A percentile compares a stretch with the other conserved stretches of the same genome.
Evolutionary conservation across 2,888 invertebrate genomes (phyloP).

Genomic region (Cheilosia scutellata): DNA sequence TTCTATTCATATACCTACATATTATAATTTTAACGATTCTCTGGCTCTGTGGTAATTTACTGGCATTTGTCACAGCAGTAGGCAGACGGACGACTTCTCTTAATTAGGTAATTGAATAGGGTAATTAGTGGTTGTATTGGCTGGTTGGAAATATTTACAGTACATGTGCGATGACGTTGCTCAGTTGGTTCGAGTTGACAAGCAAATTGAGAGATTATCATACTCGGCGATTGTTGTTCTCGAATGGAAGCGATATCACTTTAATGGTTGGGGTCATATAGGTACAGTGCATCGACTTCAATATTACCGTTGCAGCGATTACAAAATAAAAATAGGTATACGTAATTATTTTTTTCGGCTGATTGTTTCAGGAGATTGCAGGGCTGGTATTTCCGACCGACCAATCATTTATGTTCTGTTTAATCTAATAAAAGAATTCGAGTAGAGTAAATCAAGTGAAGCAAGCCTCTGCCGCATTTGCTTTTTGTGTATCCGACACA

Average conservation of each 20-base stretch:
- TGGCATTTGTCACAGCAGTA: slow-evolving; percentile 27
- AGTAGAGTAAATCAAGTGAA: neutral
- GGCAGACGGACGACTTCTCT: slow-evolving; percentile 31
- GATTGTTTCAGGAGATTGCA: neutral
- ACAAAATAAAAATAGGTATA: slow-evolving; percentile 29
- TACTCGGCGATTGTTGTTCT: slow-evolving; percentile 5
- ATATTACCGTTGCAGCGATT: slow-evolving; percentile 41
- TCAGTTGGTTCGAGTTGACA: slow-evolving; percentile 13
- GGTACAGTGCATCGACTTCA: slow-evolving; percentile 47
- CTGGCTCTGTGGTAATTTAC: slow-evolving; percentile 36
- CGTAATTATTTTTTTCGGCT: slow-evolving; percentile 12
- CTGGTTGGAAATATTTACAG: neutral
- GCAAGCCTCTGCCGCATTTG: neutral
- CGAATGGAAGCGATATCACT: slow-evolving; percentile 27
- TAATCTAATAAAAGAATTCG: neutral
- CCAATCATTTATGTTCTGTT: slow-evolving; percentile 1
- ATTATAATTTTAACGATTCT: slow-evolving; percentile 12
- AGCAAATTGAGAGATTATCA: slow-evolving; percentile 31
- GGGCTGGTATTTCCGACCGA: slow-evolving; percentile 8
- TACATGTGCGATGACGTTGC: slow-evolving; percentile 25
- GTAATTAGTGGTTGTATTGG: slow-evolving; percentile 42
- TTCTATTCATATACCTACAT: neutral
- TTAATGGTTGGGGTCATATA: slow-evolving; percentile 1
- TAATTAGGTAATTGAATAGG: slow-evolving; percentile 65
- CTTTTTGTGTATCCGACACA: slow-evolving; percentile 4